phyloP scores from a whole-genome alignment of 2,113 vertebrate genomes.

The Catharus bicknelli region DNA sequence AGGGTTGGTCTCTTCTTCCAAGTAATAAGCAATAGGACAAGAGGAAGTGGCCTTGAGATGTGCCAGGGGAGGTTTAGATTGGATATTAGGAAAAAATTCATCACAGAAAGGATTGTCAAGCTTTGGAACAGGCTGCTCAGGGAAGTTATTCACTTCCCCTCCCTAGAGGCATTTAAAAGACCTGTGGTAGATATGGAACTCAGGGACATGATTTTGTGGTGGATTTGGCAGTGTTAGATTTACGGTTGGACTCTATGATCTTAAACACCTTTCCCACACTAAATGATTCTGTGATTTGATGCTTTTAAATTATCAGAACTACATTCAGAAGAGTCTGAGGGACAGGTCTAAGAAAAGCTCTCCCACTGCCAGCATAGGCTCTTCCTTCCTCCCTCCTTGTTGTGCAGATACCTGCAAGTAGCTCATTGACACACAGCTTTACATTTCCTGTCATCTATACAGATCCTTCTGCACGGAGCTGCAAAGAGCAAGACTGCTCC shows the following conservation, averaged over 20 bases:
- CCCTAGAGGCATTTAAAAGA: not conserved
- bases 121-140: not conserved
- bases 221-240: not conserved
- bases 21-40: rapidly evolving
- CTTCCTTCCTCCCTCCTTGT: not conserved
- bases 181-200: rapidly evolving
- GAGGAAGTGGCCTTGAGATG: not conserved
- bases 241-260: rapidly evolving
- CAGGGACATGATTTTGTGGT: not conserved
- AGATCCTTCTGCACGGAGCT: not conserved
- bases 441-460: not conserved
- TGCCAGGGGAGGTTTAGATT: not conserved
- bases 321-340: not conserved
- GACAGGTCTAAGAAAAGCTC: not conserved
- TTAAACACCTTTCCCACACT: not conserved
- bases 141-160: not conserved
- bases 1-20: not conserved
- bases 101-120: not conserved
- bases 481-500: not conserved
- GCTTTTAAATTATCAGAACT: not conserved
- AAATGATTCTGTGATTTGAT: not conserved
- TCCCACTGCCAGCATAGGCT: not conserved
- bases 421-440: rapidly evolving
- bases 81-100: not conserved
- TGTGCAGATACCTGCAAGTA: not conserved